Percentiles rank a stretch among this genome's conserved stretches.
These are phyloP conservation scores for Squalus acanthias DNA, from an alignment of 2,797 vertebrate genomes.

Conservation along the genomic window DNA sequence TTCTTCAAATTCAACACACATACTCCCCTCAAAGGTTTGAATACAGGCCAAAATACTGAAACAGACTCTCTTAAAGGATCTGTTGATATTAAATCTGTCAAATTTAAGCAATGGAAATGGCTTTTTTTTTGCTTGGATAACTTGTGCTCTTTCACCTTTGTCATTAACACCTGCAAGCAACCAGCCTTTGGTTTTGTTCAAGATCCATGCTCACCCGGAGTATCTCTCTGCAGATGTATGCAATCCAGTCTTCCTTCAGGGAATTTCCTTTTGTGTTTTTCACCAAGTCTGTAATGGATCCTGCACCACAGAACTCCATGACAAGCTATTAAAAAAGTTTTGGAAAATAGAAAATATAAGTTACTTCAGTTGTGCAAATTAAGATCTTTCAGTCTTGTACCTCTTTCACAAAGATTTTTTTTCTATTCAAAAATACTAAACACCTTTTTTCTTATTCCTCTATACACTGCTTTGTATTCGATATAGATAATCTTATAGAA, in stretches of 20 bases:
- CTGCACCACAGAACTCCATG: conserved; percentile 98
- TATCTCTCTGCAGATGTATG: conserved; percentile 96
- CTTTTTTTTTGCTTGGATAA: background rate
- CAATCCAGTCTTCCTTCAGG: conserved; percentile 97
- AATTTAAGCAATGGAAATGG: background rate
- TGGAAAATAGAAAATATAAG: background rate
- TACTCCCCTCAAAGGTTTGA: background rate
- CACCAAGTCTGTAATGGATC: conserved; percentile 96
- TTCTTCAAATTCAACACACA: conserved; percentile 24
- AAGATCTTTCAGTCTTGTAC: background rate
- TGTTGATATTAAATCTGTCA: background rate
- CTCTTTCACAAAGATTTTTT: background rate
- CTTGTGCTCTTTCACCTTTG: background rate
- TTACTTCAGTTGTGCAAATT: background rate
- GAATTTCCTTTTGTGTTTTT: conserved; percentile 98
- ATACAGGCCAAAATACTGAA: background rate
- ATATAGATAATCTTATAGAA: background rate
- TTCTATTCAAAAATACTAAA: background rate
- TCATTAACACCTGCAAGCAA: background rate
- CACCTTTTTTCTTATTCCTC: background rate
- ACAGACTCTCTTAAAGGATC: background rate
- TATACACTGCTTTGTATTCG: background rate
- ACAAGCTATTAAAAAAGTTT: conserved; percentile 68
- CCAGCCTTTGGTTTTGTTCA: background rate
- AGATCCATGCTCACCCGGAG: conserved; percentile 70